Evolutionary conservation across 1,140 invertebrate species (phyloP), one percentile per base, ranked within the genome.

Genomic region (Hypothenemus hampei): DNA sequence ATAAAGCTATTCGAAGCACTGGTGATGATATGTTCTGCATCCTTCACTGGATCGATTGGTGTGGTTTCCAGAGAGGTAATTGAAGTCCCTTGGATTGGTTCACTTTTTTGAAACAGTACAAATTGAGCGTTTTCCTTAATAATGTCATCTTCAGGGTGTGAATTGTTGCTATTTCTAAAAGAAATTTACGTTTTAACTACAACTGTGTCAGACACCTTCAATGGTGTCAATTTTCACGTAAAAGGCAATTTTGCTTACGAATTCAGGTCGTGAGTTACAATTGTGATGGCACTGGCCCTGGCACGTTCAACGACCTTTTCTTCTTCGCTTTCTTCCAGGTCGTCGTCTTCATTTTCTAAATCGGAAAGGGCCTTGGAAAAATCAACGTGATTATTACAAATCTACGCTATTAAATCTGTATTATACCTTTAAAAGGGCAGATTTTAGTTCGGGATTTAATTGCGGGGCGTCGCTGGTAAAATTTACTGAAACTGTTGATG

Each of bases 281-380:
- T 53, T 13, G 66, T 61, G 22, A 67, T 36, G 1, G 63, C 59
- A 3, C 62, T 62, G 13, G 67, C 66, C 6, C 58, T 48, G 6
- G 66, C 67, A 49, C 62, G 67, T 53, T 69, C 60, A 0, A 69
- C 33, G 8, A 45, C 52, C 24, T 55, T 56, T 15, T 62, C 60
- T 6, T 50, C 44, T 11, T 60, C 40, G 15, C 13, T 39, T 10
- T 57, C 54, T 37, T 57, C 48, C 8, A 52, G 33, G 29, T 58
- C 44, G 7, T 46, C 44, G 2, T 65, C 61, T 46, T 69, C 66
- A 36, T 63, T 67, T 62, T 70, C 69, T 31, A 69, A 51, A 51
- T 70, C 69, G 1, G 57, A 65, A 26, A 70, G 48, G 5, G 68
- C 69, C 58, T 63, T 63, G 3, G 68, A 48, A 16, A 11, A 21